phyloP scores from a whole-genome alignment of 2,113 vertebrate genomes.

The Antechinus stuartii region DNA sequence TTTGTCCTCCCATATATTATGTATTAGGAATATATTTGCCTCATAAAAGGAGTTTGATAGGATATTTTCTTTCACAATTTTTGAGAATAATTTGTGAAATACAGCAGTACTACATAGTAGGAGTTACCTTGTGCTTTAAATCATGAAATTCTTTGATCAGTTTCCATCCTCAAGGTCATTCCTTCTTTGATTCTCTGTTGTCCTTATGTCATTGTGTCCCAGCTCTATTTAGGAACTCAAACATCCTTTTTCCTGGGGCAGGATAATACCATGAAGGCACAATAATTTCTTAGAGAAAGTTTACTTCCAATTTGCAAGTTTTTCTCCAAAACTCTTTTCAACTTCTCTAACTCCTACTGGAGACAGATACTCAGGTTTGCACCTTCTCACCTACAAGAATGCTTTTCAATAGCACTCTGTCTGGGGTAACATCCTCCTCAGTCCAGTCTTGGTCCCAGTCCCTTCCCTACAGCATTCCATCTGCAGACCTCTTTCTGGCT shows the following conservation, averaged over 20 bases:
- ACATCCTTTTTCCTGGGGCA: neutral
- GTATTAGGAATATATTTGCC: neutral
- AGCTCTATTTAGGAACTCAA: neutral
- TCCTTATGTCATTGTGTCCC: neutral
- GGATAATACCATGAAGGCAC: neutral
- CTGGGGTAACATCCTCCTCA: neutral
- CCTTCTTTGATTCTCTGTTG: neutral
- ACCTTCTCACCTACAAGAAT: neutral
- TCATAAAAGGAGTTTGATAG: neutral
- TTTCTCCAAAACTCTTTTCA: neutral
- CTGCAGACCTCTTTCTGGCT: neutral
- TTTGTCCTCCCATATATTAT: neutral
- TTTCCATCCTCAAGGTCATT: neutral
- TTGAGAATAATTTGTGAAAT: neutral
- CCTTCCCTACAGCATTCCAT: neutral
- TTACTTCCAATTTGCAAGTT: neutral
- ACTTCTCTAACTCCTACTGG: neutral
- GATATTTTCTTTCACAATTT: neutral
- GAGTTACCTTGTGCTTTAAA: neutral
- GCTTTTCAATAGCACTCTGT: neutral
- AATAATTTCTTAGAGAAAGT: neutral
- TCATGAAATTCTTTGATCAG: neutral
- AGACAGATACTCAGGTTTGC: too few relatives aligned
- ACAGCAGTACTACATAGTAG: neutral
- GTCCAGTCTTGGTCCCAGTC: neutral